Conservation (phyloP, 92 coral and sea anemone species). For the Zoanthus gigantus region DNA sequence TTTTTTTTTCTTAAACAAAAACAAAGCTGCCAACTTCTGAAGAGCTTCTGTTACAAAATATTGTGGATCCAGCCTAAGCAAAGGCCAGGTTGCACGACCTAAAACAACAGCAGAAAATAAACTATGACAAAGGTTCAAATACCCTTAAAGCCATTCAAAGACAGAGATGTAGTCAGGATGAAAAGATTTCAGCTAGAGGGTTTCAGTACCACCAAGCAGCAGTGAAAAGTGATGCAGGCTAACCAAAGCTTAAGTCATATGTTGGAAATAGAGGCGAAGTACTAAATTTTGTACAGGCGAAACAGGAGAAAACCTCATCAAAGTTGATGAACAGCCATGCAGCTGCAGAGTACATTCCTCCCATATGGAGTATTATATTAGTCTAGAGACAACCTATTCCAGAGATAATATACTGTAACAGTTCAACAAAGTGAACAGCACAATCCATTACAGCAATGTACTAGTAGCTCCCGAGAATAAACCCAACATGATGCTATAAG, state of each 20-base stretch:
- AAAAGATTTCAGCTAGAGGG: neutral
- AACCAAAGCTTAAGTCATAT: neutral
- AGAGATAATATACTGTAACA: neutral
- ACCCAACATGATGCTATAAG: neutral
- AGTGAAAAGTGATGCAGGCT: conserved; percentile 1
- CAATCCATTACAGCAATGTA: too few relatives aligned
- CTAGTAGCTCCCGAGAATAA: neutral
- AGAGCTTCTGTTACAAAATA: neutral
- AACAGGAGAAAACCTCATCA: neutral
- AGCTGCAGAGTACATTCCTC: neutral
- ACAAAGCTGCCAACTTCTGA: conserved; percentile 50
- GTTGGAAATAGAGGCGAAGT: neutral
- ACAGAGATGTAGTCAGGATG: neutral
- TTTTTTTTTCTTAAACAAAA: conserved; percentile 29
- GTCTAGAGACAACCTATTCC: neutral
- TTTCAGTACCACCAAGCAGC: neutral
- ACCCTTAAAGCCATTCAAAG: neutral
- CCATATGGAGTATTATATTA: too few relatives aligned
- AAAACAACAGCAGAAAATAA: neutral
- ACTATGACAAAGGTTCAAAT: conserved; percentile 10
- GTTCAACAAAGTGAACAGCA: neutral
- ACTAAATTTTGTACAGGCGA: neutral
- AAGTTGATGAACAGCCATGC: neutral
- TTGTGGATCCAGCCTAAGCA: neutral
- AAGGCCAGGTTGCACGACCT: neutral